Evolutionary conservation across 2,797 vertebrate genomes (phyloP), one percentile per base, ranked within the genome.

Genomic region (Oophaga sylvatica): DNA sequence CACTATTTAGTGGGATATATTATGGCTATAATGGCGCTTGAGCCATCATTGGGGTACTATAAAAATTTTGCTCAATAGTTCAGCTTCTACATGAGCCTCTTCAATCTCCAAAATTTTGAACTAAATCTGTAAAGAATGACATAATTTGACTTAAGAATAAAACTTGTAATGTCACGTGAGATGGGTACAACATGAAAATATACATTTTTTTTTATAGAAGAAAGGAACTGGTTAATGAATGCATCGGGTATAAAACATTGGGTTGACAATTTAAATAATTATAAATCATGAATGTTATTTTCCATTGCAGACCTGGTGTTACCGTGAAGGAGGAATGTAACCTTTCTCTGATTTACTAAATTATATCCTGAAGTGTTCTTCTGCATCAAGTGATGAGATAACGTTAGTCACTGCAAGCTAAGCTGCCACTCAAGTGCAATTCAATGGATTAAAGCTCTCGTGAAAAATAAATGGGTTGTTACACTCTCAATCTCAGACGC

Each of bases 311-410:
- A 71, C 67, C 20, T 59, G 29, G 53, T 73, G 75, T 83, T 60
- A 73, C 48, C 68, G 29, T 83, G 67, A 83, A 71, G 81, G 81
- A 71, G 67, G 48, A 71, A 59, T 13, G 19, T 60, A 83, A 83
- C 13, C 20, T 35, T 83, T 67, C 22, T 83, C 81, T 83, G 53
- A 75, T 83, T 83, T 70, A 83, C 45, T 73, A 45, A 59, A 83
- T 83, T n/a, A 73, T 73, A 83, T 31, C 35, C 68, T 83, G 19
- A 73, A 73, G 81, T 60, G 68, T 73, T 29, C 68, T 83, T 73
- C 4, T 60, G 29, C 53, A 60, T 73, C 22, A 73, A 73, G 56
- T 60, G 53, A 35, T 35, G 56, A 59, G 68, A 41, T 75, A 83
- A 35, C 26, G 0, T n/a, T 8, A 73, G 56, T 57, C 65, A n/a